Evolutionary conservation across 2,888 invertebrate species (phyloP).

Genomic region (Oxystoma pomonae): DNA sequence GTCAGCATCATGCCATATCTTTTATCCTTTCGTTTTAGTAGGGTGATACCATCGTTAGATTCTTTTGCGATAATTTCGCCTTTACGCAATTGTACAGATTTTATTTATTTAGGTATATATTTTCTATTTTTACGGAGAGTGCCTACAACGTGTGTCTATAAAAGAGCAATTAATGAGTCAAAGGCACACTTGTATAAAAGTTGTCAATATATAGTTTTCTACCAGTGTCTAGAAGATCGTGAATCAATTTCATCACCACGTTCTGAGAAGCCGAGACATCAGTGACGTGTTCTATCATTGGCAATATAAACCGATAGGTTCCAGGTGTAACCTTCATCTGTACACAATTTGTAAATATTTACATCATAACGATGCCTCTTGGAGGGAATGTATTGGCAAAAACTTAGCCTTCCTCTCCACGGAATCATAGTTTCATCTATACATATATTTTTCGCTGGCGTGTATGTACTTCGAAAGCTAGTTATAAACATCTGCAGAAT

Average conservation of each 20-base stretch:
- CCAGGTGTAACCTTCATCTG: conserved; percentile 2
- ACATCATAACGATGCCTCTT: conserved; percentile 5
- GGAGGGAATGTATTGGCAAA: conserved; percentile 2
- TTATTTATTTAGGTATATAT: conserved; percentile 1
- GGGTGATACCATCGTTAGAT: too few relatives aligned
- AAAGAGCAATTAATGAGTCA: neutral
- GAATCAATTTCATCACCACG: too few relatives aligned
- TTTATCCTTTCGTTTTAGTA: too few relatives aligned
- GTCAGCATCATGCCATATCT: too few relatives aligned
- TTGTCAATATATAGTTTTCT: too few relatives aligned
- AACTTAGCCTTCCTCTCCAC: conserved; percentile 2
- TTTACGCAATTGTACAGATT: neutral
- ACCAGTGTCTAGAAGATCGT: too few relatives aligned
- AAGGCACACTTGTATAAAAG: too few relatives aligned
- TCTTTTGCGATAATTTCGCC: too few relatives aligned
- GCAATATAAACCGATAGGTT: conserved; percentile 7
- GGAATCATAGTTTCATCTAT: conserved; percentile 9
- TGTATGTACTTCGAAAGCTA: conserved; percentile 1
- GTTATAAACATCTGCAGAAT: neutral
- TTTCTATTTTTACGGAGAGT: conserved; percentile 3
- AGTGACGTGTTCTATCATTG: conserved; percentile 1
- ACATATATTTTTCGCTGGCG: conserved; percentile 4
- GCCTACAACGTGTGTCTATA: neutral
- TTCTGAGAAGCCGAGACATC: too few relatives aligned
- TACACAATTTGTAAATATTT: conserved; percentile 5